Evolutionary conservation across 1,140 invertebrate species (phyloP).

Genomic region (Andricus grossulariae): DNA sequence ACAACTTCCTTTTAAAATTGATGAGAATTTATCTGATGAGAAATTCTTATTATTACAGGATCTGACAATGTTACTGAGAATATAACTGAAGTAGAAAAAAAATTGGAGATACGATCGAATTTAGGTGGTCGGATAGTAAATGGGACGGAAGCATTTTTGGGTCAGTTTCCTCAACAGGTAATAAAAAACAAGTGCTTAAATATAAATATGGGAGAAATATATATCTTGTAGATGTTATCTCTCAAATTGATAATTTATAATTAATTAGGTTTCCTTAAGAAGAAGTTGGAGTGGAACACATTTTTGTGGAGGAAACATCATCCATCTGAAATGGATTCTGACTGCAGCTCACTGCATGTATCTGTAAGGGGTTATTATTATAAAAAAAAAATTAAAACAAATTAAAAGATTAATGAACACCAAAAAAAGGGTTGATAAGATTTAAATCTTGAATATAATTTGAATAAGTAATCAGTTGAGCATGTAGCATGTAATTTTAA

Average conservation of each 20-base stretch:
- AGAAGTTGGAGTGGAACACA: conserved; percentile 47
- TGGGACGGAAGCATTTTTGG: conserved; percentile 55
- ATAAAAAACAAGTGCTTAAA: background rate
- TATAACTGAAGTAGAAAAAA: background rate
- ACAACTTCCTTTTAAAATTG: background rate
- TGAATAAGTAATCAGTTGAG: too few relatives aligned
- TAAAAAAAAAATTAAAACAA: conserved; percentile 9
- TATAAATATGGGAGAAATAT: conserved; percentile 57
- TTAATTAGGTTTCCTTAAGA: conserved; percentile 60
- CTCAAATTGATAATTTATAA: conserved; percentile 58
- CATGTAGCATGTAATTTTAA: too few relatives aligned
- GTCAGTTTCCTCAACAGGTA: conserved; percentile 67
- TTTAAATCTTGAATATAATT: too few relatives aligned
- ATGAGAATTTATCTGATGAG: background rate
- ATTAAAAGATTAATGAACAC: background rate
- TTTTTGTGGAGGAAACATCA: conserved; percentile 66
- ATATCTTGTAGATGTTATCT: conserved; percentile 55
- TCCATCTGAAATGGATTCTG: conserved; percentile 50
- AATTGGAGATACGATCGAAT: too few relatives aligned
- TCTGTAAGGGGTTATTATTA: conserved; percentile 47
- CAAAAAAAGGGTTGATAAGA: too few relatives aligned
- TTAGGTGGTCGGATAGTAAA: conserved; percentile 61
- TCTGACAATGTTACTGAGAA: background rate
- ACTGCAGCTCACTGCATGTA: conserved; percentile 68
- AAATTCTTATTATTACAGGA: background rate